Conservation (phyloP, 2,797 vertebrate genomes). For the Morus bassanus region DNA sequence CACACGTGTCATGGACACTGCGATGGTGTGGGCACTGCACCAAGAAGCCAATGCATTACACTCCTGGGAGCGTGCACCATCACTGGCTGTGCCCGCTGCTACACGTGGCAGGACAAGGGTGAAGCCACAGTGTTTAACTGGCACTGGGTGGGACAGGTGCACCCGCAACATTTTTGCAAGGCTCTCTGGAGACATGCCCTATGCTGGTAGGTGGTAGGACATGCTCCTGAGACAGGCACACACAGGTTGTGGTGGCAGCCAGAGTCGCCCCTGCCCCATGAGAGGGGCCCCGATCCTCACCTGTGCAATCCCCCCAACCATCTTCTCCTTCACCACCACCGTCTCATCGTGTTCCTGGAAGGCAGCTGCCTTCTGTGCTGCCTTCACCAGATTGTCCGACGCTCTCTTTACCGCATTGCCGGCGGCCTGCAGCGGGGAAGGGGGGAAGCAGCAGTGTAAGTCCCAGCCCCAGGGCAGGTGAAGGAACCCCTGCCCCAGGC, state of each 20-base stretch:
- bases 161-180: not conserved
- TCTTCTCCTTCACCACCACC: constrained; percentile 95
- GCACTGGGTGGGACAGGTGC: not conserved
- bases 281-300: constrained; percentile 67
- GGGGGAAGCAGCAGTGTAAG: rapidly evolving
- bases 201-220: not conserved
- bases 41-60: not conserved
- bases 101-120: not conserved
- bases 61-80: not conserved
- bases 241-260: not conserved
- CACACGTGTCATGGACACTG: not conserved
- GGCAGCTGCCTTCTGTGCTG: constrained; percentile 95
- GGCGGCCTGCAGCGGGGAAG: constrained; percentile 78
- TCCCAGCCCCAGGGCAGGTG: not conserved
- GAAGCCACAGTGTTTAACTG: not conserved
- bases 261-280: not conserved
- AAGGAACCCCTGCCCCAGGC: not conserved
- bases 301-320: constrained; percentile 99
- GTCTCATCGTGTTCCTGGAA: constrained; percentile 91
- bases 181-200: not conserved
- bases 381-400: constrained; percentile 95
- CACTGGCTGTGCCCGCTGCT: not conserved
- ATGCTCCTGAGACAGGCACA: not conserved
- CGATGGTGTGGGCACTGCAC: not conserved
- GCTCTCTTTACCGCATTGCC: constrained; percentile 96